Conservation (phyloP, 1,140 invertebrate species). For the Zeugodacus cucurbitae region DNA sequence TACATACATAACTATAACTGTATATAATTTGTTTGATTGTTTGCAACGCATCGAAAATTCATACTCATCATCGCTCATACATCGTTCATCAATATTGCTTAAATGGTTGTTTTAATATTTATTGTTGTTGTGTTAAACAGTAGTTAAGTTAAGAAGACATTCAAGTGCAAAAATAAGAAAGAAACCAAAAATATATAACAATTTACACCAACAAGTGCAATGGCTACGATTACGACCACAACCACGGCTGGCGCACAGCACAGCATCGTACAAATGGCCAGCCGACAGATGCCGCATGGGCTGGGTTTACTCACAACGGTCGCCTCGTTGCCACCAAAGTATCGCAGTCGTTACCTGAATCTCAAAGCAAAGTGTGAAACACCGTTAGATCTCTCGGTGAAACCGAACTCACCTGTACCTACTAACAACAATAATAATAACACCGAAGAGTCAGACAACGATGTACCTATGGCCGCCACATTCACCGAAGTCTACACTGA, state of each 20-base stretch:
- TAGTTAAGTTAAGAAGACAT: not conserved
- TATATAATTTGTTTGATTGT: slow-evolving; percentile 1
- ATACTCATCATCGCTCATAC: not conserved
- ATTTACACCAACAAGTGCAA: slow-evolving; percentile 44
- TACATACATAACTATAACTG: slow-evolving; percentile 41
- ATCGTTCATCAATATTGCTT: not conserved
- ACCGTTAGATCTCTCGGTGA: slow-evolving; percentile 70
- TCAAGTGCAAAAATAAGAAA: slow-evolving; percentile 11
- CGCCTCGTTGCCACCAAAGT: slow-evolving; percentile 64
- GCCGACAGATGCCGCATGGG: slow-evolving; percentile 52
- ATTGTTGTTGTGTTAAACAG: not conserved
- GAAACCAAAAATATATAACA: slow-evolving; percentile 53
- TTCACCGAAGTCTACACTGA: slow-evolving; percentile 58
- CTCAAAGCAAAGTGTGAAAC: slow-evolving; percentile 64
- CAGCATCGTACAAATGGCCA: slow-evolving; percentile 58
- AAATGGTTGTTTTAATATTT: slow-evolving; percentile 1
- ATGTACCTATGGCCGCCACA: slow-evolving; percentile 52
- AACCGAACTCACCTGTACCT: slow-evolving; percentile 67
- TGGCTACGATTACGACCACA: slow-evolving; percentile 44
- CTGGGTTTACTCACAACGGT: slow-evolving; percentile 63
- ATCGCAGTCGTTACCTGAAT: slow-evolving; percentile 63
- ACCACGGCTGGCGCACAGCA: slow-evolving; percentile 40
- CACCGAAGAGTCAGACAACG: slow-evolving; percentile 8
- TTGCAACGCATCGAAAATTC: not conserved
- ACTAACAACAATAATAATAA: not conserved